Conservation (phyloP, 1,140 invertebrate genomes). For the Conus ventricosus region DNA sequence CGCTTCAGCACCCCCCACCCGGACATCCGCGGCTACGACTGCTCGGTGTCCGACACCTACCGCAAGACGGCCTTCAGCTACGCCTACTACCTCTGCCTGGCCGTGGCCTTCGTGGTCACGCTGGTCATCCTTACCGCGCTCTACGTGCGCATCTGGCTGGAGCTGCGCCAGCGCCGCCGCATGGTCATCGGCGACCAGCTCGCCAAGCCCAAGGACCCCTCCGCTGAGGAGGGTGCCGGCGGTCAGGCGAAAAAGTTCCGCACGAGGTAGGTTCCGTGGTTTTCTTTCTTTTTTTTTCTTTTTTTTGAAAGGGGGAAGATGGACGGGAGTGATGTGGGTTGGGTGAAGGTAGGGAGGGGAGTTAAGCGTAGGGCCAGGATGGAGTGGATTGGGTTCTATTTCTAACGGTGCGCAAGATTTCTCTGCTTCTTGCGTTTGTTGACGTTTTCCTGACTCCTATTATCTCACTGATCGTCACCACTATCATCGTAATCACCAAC, state of each 20-base stretch:
- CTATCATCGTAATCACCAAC: too few relatives aligned
- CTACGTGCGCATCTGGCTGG: slow-evolving; percentile 61
- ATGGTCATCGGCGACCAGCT: slow-evolving; percentile 56
- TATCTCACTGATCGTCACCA: too few relatives aligned
- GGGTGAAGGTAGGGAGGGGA: too few relatives aligned
- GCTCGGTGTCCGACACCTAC: slow-evolving; percentile 55
- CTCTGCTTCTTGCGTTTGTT: too few relatives aligned
- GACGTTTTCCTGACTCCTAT: too few relatives aligned
- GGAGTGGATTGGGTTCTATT: too few relatives aligned
- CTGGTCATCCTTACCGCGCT: slow-evolving; percentile 51
- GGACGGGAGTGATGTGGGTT: background rate
- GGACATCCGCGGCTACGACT: slow-evolving; percentile 51
- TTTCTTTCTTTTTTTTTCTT: background rate
- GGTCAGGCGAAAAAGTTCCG: slow-evolving; percentile 41
- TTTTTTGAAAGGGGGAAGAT: background rate
- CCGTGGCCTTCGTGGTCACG: slow-evolving; percentile 47
- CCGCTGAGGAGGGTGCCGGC: background rate
- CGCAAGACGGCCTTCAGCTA: slow-evolving; percentile 44
- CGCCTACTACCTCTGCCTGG: slow-evolving; percentile 50
- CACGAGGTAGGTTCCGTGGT: slow-evolving; percentile 21
- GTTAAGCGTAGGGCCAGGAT: too few relatives aligned
- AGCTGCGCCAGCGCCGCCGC: slow-evolving; percentile 50
- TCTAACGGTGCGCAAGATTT: too few relatives aligned
- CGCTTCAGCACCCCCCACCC: slow-evolving; percentile 35
- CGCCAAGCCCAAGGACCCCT: slow-evolving; percentile 12